Percentiles rank a stretch among this genome's conserved stretches.
Evolutionary conservation across 2,888 invertebrate species (phyloP).

Genomic region (Acrocera orbiculus): DNA sequence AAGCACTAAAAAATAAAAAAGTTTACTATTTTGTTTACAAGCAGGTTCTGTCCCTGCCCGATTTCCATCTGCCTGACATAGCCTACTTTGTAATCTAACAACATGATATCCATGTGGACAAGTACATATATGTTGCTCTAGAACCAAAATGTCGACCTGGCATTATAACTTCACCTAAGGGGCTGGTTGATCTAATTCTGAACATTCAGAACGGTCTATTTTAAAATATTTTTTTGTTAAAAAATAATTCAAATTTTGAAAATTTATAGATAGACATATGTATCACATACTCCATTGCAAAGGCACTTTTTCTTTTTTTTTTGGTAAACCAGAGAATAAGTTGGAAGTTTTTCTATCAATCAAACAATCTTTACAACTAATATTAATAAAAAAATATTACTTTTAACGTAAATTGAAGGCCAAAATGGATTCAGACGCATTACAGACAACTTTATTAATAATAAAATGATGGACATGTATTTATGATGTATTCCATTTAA

Average conservation of each 20-base stretch:
- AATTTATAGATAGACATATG: constrained; percentile 96
- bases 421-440: no score
- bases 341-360: no score
- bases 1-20: no score
- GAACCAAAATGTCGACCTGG: constrained; percentile 65
- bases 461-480: no score
- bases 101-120: constrained; percentile 82
- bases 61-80: constrained; percentile 83
- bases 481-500: no score
- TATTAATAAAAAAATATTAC: no score
- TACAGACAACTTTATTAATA: no score
- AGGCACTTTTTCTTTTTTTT: constrained; percentile 92
- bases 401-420: no score
- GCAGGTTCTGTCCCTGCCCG: constrained; percentile 73
- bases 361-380: no score
- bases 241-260: constrained; percentile 25
- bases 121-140: constrained; percentile 61
- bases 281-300: constrained; percentile 92
- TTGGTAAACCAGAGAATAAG: no score
- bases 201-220: constrained; percentile 59
- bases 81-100: constrained; percentile 67
- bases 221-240: no score
- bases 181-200: constrained; percentile 57
- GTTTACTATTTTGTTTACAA: constrained; percentile 72
- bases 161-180: constrained; percentile 57